A percentile compares a stretch with the other conserved stretches of the same genome.
These are phyloP conservation scores for Drosophila merina DNA, from an alignment of 2,888 invertebrate genomes.

Conservation along the genomic window DNA sequence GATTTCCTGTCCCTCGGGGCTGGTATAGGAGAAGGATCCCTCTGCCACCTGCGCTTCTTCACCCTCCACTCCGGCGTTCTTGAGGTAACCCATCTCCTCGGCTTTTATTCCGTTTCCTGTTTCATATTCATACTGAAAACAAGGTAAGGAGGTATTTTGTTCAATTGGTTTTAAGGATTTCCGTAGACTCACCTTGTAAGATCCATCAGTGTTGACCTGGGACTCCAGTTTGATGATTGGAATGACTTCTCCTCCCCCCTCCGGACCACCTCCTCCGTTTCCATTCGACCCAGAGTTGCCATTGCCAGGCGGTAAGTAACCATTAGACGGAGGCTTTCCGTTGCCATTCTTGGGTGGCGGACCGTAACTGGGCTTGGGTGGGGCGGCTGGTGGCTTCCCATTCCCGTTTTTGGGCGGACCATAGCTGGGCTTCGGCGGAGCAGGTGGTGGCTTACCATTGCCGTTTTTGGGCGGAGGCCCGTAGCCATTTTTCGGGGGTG, in stretches of 20 bases:
- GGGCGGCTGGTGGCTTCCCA: conserved; percentile 37
- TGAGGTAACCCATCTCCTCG: conserved; percentile 89
- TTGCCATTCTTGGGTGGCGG: conserved; percentile 47
- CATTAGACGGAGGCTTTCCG: conserved; percentile 47
- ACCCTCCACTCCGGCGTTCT: conserved; percentile 88
- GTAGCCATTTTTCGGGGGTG: conserved; percentile 19
- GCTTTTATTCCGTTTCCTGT: conserved; percentile 90
- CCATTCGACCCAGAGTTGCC: conserved; percentile 44
- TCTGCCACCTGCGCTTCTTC: conserved; percentile 88
- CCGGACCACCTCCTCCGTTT: conserved; percentile 49
- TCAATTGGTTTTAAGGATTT: not conserved
- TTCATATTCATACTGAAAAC: conserved; percentile 87
- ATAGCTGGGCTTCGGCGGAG: conserved; percentile 32
- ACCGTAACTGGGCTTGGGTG: conserved; percentile 40
- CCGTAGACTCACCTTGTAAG: conserved; percentile 76
- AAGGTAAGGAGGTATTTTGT: no score
- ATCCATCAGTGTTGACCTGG: conserved; percentile 81
- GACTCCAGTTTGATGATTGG: conserved; percentile 82
- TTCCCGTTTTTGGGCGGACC: conserved; percentile 38
- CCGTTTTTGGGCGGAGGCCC: conserved; percentile 14
- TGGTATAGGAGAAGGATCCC: conserved; percentile 89
- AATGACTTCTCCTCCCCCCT: conserved; percentile 72
- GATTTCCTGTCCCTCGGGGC: conserved; percentile 89
- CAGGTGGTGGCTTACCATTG: conserved; percentile 19
- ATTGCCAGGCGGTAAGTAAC: conserved; percentile 54